Base-by-base conservation (phyloP, 2,888 invertebrate genomes). In the Bursaphelenchus okinawaensis region DNA sequence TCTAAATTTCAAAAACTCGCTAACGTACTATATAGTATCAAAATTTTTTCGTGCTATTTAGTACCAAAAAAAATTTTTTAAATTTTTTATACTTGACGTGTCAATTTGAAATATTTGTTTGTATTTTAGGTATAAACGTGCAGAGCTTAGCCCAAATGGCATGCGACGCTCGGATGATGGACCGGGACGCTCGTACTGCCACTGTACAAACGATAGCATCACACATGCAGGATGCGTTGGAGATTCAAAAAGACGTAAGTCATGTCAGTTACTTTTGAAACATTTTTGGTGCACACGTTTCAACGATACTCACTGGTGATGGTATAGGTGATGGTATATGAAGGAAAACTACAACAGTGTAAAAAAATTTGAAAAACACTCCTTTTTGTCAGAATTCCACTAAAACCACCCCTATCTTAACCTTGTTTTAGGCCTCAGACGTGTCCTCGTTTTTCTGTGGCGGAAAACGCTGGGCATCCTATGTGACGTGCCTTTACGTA, bases 101-200 rank as follows among this genome's bases (percentile, higher is more conserved):
- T 4, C 20, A 1, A 19, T n/a, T 27, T 40, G 40, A n/a, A n/a
- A n/a, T n/a, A n/a, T n/a, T n/a, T n/a, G n/a, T 16, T 54, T 52
- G 27, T 23, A 40, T 68, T 77, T 9, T 62, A 86, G 83, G 83
- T 40, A 83, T 86, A 75, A 85, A 86, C 78, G 84, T 86, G 63
- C 83, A 83, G 70, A 76, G 78, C 55, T 74, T 83, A 62, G 81
- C 83, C 26, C 83, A 83, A 72, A 83, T 83, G 82, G 83, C 83
- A 20, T 83, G 82, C 70, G 81, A 85, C 68, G 82, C 83, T 12
- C 72, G 82, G 9, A 82, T 82, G 82, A 82, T 82, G 82, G 82
- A 82, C 68, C 74, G 76, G 7, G 82, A 82, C 62, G 82, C 83
- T 9, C 62, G 82, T 22, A 78, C 77, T 16, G 82, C 82, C 31